Percentiles rank a stretch among this genome's conserved stretches.
Evolutionary conservation across 2,113 vertebrate species (phyloP).

Genomic region (Manacus vitellinus): DNA sequence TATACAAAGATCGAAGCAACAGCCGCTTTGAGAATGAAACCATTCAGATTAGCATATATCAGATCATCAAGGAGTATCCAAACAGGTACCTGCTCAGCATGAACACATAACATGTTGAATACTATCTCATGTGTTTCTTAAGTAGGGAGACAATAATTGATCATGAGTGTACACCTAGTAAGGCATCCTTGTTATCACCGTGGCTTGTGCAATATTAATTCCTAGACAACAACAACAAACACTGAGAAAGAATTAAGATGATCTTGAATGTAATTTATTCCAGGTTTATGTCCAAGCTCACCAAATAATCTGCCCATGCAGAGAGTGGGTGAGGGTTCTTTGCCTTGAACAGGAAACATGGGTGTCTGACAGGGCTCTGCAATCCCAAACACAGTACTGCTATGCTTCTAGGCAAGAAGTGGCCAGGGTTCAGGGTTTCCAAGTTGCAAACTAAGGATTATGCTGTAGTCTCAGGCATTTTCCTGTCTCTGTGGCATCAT

Average conservation of each 20-base stretch:
- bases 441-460: not conserved
- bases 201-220: not conserved
- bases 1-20: slow-evolving; percentile 94
- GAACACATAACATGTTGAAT: fast-evolving
- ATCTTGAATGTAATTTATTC: not conserved
- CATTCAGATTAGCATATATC: slow-evolving; percentile 92
- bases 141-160: not conserved
- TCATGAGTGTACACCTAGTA: fast-evolving
- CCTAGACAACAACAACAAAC: not conserved
- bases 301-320: not conserved
- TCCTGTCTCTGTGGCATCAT: not conserved
- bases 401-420: not conserved
- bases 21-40: slow-evolving; percentile 91
- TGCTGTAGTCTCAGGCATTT: not conserved
- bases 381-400: not conserved
- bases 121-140: not conserved
- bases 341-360: not conserved
- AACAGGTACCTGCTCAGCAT: slow-evolving; percentile 81
- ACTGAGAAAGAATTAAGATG: not conserved
- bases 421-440: not conserved
- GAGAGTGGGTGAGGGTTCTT: not conserved
- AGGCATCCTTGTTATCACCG: not conserved
- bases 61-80: slow-evolving; percentile 93
- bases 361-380: not conserved
- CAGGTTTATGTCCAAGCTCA: not conserved